Evolutionary conservation across 2,888 invertebrate genomes (phyloP).

Genomic region (Thera britannica): DNA sequence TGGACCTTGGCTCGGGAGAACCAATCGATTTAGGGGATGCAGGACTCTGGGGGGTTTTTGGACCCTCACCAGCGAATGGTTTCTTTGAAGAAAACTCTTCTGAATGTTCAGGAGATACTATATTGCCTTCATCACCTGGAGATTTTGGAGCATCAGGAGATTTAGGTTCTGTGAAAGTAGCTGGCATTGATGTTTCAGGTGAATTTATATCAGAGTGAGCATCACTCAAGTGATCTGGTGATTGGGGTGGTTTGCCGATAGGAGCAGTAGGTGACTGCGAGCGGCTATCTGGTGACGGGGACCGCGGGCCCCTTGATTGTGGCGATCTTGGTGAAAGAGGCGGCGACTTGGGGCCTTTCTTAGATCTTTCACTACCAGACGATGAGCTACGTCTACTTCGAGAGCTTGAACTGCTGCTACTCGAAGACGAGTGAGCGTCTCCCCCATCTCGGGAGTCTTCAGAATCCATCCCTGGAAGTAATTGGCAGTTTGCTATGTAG

Average conservation of each 20-base stretch:
- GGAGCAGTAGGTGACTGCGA: slow-evolving; percentile 63
- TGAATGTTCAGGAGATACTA: slow-evolving; percentile 62
- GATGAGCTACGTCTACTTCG: slow-evolving; percentile 76
- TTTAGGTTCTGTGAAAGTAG: slow-evolving; percentile 69
- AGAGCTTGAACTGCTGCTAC: slow-evolving; percentile 80
- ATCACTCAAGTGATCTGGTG: slow-evolving; percentile 74
- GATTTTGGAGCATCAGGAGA: slow-evolving; percentile 80
- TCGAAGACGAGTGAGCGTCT: slow-evolving; percentile 74
- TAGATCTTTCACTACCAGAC: slow-evolving; percentile 70
- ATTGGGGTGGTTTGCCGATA: slow-evolving; percentile 53
- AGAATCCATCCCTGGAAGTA: slow-evolving; percentile 84
- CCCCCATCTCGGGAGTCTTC: slow-evolving; percentile 85
- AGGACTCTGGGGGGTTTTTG: slow-evolving; percentile 72
- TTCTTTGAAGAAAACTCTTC: slow-evolving; percentile 62
- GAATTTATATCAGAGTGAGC: slow-evolving; percentile 79
- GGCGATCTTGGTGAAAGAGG: slow-evolving; percentile 56
- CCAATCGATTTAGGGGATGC: slow-evolving; percentile 61
- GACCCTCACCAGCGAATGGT: slow-evolving; percentile 63
- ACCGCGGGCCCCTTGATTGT: slow-evolving; percentile 57
- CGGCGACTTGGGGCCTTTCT: slow-evolving; percentile 70
- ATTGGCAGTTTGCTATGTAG: slow-evolving; percentile 51
- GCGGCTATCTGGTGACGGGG: slow-evolving; percentile 62
- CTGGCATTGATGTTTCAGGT: slow-evolving; percentile 74
- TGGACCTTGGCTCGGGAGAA: slow-evolving; percentile 48
- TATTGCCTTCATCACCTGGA: slow-evolving; percentile 65